phyloP scores from a whole-genome alignment of 2,888 invertebrate species.

The Carcina quercana region DNA sequence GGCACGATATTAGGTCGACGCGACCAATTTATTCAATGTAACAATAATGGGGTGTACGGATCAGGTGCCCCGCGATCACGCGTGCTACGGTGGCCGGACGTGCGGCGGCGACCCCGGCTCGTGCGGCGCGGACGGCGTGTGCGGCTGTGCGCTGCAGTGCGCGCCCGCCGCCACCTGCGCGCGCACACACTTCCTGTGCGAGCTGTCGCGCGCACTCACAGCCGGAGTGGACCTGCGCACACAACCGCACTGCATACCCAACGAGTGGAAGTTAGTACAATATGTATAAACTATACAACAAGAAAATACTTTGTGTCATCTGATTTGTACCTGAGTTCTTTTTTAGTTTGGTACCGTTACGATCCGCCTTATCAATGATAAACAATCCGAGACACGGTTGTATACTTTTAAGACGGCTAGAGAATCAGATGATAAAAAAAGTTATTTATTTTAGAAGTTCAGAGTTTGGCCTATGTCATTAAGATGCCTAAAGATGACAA shows the following conservation, averaged over 20 bases:
- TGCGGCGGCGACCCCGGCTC: conserved; percentile 37
- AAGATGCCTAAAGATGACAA: too few species aligned
- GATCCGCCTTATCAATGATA: too few species aligned
- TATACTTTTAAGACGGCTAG: too few species aligned
- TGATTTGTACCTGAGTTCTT: background rate
- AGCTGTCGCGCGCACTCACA: conserved; percentile 28
- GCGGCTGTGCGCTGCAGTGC: conserved; percentile 79
- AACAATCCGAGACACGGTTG: too few species aligned
- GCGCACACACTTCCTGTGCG: conserved; percentile 78
- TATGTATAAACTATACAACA: too few species aligned
- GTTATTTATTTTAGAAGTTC: too few species aligned
- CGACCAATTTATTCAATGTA: too few species aligned
- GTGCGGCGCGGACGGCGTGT: conserved; percentile 66
- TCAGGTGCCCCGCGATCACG: conserved; percentile 69
- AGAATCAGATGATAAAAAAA: too few species aligned
- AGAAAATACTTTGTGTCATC: background rate
- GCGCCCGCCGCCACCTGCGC: conserved; percentile 78
- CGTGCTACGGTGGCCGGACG: conserved; percentile 42
- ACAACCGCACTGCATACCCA: conserved; percentile 41
- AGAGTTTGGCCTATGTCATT: too few species aligned
- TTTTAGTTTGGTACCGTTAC: too few species aligned
- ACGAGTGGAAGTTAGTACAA: conserved; percentile 48
- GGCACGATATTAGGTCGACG: too few species aligned
- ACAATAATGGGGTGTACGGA: background rate
- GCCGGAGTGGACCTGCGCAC: conserved; percentile 22